phyloP scores from a whole-genome alignment of 1,140 invertebrate species.

The Araneus ventricosus region DNA sequence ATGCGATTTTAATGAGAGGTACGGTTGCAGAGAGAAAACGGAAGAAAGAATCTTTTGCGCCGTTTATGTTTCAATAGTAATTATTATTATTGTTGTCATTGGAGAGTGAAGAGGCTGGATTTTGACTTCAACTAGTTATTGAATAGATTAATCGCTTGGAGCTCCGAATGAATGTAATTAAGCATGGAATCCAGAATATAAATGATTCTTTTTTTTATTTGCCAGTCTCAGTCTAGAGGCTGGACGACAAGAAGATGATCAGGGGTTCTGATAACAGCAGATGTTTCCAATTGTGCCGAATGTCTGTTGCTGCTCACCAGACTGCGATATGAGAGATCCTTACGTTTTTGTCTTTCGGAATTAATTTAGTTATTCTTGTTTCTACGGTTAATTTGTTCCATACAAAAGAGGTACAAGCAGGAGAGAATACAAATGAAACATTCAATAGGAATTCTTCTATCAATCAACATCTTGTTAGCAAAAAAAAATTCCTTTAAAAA shows the following conservation, averaged over 20 bases:
- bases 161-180: slow-evolving; percentile 28
- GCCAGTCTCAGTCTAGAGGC: not conserved
- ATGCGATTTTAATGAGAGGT: slow-evolving; percentile 62
- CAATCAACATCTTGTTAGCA: not conserved
- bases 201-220: not conserved
- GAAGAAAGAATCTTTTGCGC: slow-evolving; percentile 7
- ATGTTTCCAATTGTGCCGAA: not conserved
- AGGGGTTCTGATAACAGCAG: not conserved
- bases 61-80: slow-evolving; percentile 46
- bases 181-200: not conserved
- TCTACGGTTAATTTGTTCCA: not conserved
- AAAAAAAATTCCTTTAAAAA: too few species aligned
- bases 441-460: not conserved
- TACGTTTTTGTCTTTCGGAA: not conserved
- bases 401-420: not conserved
- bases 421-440: not conserved
- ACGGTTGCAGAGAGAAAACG: not conserved
- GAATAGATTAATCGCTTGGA: slow-evolving; percentile 43
- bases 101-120: not conserved
- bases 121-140: slow-evolving; percentile 35
- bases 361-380: not conserved
- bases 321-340: not conserved
- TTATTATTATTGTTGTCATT: slow-evolving; percentile 47
- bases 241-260: not conserved
- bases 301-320: not conserved